Percentiles rank a stretch among this genome's conserved stretches.
These are phyloP conservation scores for Epiblema foenella DNA, from an alignment of 2,888 invertebrate genomes.

Conservation along the genomic window DNA sequence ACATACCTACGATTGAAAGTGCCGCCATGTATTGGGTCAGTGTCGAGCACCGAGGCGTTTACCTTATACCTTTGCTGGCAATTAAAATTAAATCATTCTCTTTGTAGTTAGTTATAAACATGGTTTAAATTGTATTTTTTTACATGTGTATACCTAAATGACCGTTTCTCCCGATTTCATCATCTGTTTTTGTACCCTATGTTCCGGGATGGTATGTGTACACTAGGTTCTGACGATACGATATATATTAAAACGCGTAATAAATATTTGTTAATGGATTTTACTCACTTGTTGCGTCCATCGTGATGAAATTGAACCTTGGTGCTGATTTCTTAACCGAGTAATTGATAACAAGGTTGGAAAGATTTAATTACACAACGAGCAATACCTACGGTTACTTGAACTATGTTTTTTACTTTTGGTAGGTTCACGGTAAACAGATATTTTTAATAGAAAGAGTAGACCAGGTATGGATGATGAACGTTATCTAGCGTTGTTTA, in stretches of 20 bases:
- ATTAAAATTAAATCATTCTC: not conserved
- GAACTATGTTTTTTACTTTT: not conserved
- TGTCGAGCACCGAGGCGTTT: too few species aligned
- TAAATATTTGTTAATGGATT: constrained; percentile 14
- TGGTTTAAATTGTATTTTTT: not conserved
- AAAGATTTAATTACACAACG: constrained; percentile 38
- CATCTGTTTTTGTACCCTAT: not conserved
- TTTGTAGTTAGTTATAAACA: not conserved
- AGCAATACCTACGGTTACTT: not conserved
- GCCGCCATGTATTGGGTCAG: too few species aligned
- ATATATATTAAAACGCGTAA: constrained; percentile 1
- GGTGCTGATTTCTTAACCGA: constrained; percentile 63
- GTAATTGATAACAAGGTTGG: constrained; percentile 47
- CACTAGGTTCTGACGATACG: not conserved
- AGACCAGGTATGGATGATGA: constrained; percentile 13
- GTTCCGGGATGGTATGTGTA: not conserved
- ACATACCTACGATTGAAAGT: too few species aligned
- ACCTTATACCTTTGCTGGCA: constrained; percentile 38
- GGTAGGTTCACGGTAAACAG: not conserved
- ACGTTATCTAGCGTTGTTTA: constrained; percentile 65
- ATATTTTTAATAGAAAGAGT: not conserved
- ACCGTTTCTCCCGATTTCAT: not conserved
- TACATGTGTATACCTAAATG: not conserved
- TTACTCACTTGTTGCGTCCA: constrained; percentile 83
- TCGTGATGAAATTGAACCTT: constrained; percentile 77